Conservation (phyloP, 2,888 invertebrate species). For the Flexamia atlantica region DNA sequence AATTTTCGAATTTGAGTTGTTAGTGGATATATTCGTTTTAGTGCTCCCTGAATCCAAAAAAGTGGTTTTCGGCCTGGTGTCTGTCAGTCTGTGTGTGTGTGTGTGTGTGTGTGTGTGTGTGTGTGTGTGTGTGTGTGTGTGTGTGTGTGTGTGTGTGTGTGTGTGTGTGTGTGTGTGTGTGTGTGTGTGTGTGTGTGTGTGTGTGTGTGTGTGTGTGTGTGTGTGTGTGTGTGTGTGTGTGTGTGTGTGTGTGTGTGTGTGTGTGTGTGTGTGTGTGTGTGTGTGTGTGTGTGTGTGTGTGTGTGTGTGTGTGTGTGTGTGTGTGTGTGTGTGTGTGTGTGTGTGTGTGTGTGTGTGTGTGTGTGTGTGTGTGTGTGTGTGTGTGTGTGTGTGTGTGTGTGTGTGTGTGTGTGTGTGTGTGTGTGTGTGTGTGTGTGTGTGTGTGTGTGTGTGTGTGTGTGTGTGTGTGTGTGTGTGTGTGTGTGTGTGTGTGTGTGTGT, state of each 20-base stretch:
- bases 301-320: conserved; percentile 19
- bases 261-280: not conserved
- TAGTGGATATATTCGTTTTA: not conserved
- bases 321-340: conserved; percentile 38
- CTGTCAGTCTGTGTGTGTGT: conserved; percentile 3
- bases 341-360: conserved; percentile 45
- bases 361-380: conserved; percentile 42
- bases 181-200: conserved; percentile 23
- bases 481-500: too few relatives aligned
- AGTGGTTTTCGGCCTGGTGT: not conserved
- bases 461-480: too few relatives aligned
- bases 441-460: not conserved
- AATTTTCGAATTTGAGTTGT: conserved; percentile 5
- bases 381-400: conserved; percentile 45
- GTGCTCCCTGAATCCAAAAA: not conserved
- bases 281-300: not conserved
- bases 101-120: conserved; percentile 26
- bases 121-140: conserved; percentile 26
- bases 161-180: conserved; percentile 16
- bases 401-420: conserved; percentile 9
- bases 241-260: not conserved
- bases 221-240: not conserved
- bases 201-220: conserved; percentile 1
- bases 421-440: not conserved
- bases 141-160: conserved; percentile 23